Conservation (phyloP, 1,140 invertebrate genomes). For the Pseudomyrmex flavicornis region DNA sequence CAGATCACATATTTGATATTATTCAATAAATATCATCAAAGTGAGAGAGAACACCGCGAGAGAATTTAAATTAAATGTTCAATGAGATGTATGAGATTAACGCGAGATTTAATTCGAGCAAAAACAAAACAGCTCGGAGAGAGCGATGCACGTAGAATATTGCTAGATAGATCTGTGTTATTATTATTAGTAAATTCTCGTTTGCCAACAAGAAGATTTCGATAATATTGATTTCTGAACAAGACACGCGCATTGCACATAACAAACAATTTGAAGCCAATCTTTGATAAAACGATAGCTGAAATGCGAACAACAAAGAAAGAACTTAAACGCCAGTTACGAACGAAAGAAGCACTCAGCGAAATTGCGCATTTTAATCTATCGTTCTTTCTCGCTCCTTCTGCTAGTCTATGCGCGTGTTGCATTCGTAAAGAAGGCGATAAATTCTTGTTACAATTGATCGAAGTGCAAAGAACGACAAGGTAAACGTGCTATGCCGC, state of each 20-base stretch:
- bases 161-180: conserved; percentile 18
- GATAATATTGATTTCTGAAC: conserved; percentile 20
- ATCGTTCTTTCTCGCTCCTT: conserved; percentile 11
- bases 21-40: conserved; percentile 19
- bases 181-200: conserved; percentile 1
- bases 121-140: conserved; percentile 20
- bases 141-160: not conserved
- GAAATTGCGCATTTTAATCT: conserved; percentile 67
- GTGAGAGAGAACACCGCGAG: not conserved
- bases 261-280: not conserved
- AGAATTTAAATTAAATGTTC: conserved; percentile 50
- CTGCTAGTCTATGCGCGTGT: conserved; percentile 19
- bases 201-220: conserved; percentile 2
- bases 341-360: conserved; percentile 53
- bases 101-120: conserved; percentile 51
- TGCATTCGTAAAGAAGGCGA: conserved; percentile 43
- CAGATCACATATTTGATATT: conserved; percentile 1
- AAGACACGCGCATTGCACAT: not conserved
- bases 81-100: conserved; percentile 38
- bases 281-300: conserved; percentile 32
- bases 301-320: not conserved
- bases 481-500: not conserved
- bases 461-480: conserved; percentile 29
- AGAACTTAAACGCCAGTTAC: conserved; percentile 17
- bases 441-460: conserved; percentile 57